Percentiles rank a stretch among this genome's conserved stretches.
Evolutionary conservation across 1,140 invertebrate species (phyloP).

Genomic region (Agrilus planipennis): DNA sequence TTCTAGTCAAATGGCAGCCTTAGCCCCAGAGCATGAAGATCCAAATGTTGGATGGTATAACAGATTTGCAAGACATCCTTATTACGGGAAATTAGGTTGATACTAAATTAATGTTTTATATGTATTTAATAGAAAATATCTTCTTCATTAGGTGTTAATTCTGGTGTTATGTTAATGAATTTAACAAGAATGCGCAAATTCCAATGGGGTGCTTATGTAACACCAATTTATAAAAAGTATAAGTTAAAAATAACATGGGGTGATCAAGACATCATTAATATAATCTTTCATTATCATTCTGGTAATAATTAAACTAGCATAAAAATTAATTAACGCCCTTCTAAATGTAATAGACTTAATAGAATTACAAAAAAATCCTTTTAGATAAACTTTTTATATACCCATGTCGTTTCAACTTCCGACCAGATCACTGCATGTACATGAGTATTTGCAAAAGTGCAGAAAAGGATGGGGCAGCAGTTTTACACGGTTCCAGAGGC

Average conservation of each 20-base stretch:
- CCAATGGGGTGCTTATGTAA: slow-evolving; percentile 71
- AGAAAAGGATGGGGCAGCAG: slow-evolving; percentile 59
- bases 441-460: slow-evolving; percentile 70
- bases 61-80: slow-evolving; percentile 88
- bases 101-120: slow-evolving; percentile 8
- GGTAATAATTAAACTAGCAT: slow-evolving; percentile 34
- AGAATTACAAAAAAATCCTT: slow-evolving; percentile 18
- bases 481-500: slow-evolving; percentile 81
- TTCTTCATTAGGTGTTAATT: slow-evolving; percentile 68
- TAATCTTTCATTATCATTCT: slow-evolving; percentile 85
- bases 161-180: slow-evolving; percentile 96
- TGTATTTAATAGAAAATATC: slow-evolving; percentile 6
- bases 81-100: slow-evolving; percentile 73
- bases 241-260: slow-evolving; percentile 85
- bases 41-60: slow-evolving; percentile 91
- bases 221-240: slow-evolving; percentile 76
- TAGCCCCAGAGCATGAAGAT: slow-evolving; percentile 85
- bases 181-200: slow-evolving; percentile 80
- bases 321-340: neutral
- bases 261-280: slow-evolving; percentile 97
- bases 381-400: slow-evolving; percentile 67
- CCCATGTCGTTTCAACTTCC: slow-evolving; percentile 82
- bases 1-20: slow-evolving; percentile 70
- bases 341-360: neutral
- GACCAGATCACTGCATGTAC: slow-evolving; percentile 93